Base-by-base conservation (phyloP, 2,113 vertebrate genomes). In the Pterocles orientalis region DNA sequence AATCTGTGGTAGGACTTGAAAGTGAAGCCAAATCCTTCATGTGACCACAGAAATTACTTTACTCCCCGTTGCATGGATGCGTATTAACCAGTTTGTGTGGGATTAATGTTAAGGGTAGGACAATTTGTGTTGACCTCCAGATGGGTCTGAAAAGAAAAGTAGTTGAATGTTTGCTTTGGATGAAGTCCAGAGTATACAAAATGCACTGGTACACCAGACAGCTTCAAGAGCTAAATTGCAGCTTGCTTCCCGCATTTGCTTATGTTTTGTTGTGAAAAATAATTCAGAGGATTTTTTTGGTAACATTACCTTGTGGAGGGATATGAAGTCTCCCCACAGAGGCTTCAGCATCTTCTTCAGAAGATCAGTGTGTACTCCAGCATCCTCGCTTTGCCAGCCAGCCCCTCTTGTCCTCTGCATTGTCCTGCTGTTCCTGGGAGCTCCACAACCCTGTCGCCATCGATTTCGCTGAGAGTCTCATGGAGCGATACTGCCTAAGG, bases 131-230 rank as follows among this genome's bases (percentile, higher is more conserved):
- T 95, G 79, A 94, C 43, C 47, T 92, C 54, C 58, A 88, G 66
- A 95, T 90, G 62, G 60, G 23, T 77, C 75, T 88, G 41, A 50
- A 71, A 93, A 92, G 71, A 82, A 73, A 92, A 85, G 31, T 18
- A 47, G 43, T 62, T 82, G 36, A 97, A 70, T 90, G 31, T 93
- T 96, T 94, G 36, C 82, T 94, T 92, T 91, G 92, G 82, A 28
- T 70, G 34, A 80, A 90, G 43, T 66, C 92, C 70, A 92, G 65
- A 72, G 17, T 51, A 87, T 33, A 61, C 53, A 87, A 78, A 91
- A 95, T 69, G 48, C 57, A 64, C 83, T 15, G 9, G 48, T 82
- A n/a, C 79, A 87, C 45, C 77, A 79, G 73, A 71, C 56, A 81
- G 47, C 66, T 90, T 92, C 58, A 90, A 92, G 71, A 88, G 51